Base-by-base conservation (phyloP, 2,113 vertebrate genomes). In the Cynoglossus semilaevis region DNA sequence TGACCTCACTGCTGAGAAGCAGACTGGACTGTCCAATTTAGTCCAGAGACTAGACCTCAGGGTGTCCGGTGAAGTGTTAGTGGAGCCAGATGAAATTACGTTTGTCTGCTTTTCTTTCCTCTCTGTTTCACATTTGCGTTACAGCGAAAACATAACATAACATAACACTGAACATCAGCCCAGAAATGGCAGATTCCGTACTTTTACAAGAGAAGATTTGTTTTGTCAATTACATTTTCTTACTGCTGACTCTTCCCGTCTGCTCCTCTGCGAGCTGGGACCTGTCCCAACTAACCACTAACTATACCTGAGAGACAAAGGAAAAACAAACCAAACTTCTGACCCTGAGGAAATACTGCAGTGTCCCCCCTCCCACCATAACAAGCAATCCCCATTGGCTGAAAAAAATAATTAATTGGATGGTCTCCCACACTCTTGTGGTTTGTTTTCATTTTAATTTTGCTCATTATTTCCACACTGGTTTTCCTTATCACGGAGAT, bases 221-320 rank as follows among this genome's bases (percentile, higher is more conserved):
- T 66, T 47, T 72, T 77, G 63, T 72, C 36, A 37, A 49, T 5
- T 34, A 51, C n/a, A 36, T n/a, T 72, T 61, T 52, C 67, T 65
- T 40, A 18, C 15, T 46, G 42, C 38, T 77, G 56, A 75, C 67
- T 63, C 47, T 11, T 61, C 76, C 58, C 61, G 66, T 55, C 15
- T 54, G 29, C 55, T 72, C 60, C 69, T n/a, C n/a, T 81, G 67
- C 81, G 29, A 79, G 87, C 82, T 76, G 61, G 55, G 77, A 72
- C 84, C 68, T 85, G 85, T 63, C 79, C 66, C 22, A 47, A 38
- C 58, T 36, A 81, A 74, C 73, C 68, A 55, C 76, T 82, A 78
- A 76, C 77, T 74, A 82, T 79, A 84, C 88, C 84, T 83, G 51
- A 34, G 88, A 89, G 88, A 90, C 75, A 1, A 50, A 68, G 52